Percentiles rank a stretch among this genome's conserved stretches.
Conservation (phyloP, 2,797 vertebrate genomes). For the Prunella strophiata region DNA sequence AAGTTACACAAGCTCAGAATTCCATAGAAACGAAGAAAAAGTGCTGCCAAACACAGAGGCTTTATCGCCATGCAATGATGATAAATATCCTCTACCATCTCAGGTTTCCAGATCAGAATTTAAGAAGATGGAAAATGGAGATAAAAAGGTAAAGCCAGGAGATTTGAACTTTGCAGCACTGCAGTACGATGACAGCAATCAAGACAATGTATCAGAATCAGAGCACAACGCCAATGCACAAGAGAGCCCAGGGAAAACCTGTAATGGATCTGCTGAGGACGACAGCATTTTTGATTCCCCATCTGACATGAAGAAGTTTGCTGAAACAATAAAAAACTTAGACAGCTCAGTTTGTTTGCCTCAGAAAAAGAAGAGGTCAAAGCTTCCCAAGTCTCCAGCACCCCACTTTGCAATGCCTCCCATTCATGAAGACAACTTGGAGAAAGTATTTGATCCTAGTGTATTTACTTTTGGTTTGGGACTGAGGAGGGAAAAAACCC, state of each 20-base stretch:
- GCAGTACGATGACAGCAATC: not conserved
- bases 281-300: conserved; percentile 82
- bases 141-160: conserved; percentile 3
- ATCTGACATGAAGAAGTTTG: conserved; percentile 87
- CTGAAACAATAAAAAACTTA: conserved; percentile 88
- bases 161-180: not conserved
- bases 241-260: conserved; percentile 51
- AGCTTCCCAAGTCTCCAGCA: conserved; percentile 79
- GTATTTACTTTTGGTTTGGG: conserved; percentile 89
- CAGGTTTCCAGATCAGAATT: conserved; percentile 40
- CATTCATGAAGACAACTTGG: conserved; percentile 92
- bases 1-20: not conserved
- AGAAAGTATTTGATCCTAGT: conserved; percentile 88
- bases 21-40: not conserved
- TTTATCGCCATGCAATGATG: not conserved
- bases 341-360: conserved; percentile 85
- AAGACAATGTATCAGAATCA: not conserved
- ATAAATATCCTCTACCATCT: conserved; percentile 33
- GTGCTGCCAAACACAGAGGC: not conserved
- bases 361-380: conserved; percentile 83
- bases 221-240: conserved; percentile 52
- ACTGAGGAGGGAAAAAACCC: conserved; percentile 75
- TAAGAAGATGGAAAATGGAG: conserved; percentile 50
- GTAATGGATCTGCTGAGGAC: conserved; percentile 75
- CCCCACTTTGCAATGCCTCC: conserved; percentile 89